Evolutionary conservation across 2,113 vertebrate species (phyloP), one percentile per base, ranked within the genome.

Genomic region (Phalacrocorax aristotelis): DNA sequence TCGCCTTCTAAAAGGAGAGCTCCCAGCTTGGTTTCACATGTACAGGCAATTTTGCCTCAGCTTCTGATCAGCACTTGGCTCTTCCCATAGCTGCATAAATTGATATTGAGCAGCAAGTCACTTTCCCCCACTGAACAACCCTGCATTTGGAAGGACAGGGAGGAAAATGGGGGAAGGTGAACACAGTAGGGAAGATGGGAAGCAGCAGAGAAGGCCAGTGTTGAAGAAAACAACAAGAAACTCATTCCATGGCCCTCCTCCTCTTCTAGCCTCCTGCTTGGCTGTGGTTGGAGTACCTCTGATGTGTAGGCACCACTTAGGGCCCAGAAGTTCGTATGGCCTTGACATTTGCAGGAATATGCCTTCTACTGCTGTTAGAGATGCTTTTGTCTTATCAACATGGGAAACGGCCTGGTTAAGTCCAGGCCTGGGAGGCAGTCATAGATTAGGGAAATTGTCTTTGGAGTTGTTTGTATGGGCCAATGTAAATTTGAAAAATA

Each of bases 401-500:
- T 85, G 42, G 75, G 62, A 93, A 90, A 70, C 0, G 2, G 52
- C 16, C 65, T 83, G 23, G 57, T 57, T 71, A 58, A 80, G 3
- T 72, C 68, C 49, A 74, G 54, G 51, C 75, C 84, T 80, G n/a
- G 68, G 38, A 88, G 58, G 66, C 84, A 94, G 64, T 77, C 4
- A 3, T 62, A 94, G 55, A 93, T 90, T 79, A 86, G 36, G 40
- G 46, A 95, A 93, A 61, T 87, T 85, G 40, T 79, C 87, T 97
- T 92, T 89, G 57, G 90, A 87, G 46, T 72, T 76, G 25, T 79
- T 54, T 85, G 22, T 51, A 82, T 85, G 71, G 81, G 84, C 89
- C 77, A 84, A 87, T 66, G 71, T 95, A 94, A 93, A 93, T 97
- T 85, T 88, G 64, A 89, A 95, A 87, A 93, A 70, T 75, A 77